phyloP scores from a whole-genome alignment of 2,888 invertebrate genomes.

The Oxyteleia sp. region DNA sequence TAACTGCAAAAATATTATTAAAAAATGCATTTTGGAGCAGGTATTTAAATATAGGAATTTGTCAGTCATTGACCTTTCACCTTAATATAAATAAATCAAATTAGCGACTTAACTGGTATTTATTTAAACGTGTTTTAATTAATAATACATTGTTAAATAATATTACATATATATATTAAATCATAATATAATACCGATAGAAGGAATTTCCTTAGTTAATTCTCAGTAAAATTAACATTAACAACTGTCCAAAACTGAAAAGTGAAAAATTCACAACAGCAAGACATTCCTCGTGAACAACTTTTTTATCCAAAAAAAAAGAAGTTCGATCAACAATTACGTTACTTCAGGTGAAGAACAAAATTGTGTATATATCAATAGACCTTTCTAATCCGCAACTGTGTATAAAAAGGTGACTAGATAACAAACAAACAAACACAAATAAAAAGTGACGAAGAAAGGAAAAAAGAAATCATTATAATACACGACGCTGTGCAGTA shows the following conservation, averaged over 20 bases:
- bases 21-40: no score
- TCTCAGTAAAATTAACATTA: background rate
- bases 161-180: no score
- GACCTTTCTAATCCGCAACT: slow-evolving; percentile 18
- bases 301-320: slow-evolving; percentile 8
- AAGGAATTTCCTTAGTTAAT: background rate
- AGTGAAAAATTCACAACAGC: background rate
- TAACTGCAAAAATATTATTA: no score
- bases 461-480: slow-evolving; percentile 7
- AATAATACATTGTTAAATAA: no score
- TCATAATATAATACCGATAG: background rate
- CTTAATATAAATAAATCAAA: no score
- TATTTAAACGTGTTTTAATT: no score
- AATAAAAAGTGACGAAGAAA: no score
- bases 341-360: slow-evolving; percentile 14
- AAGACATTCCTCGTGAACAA: slow-evolving; percentile 20
- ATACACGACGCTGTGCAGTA: slow-evolving; percentile 29
- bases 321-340: slow-evolving; percentile 33
- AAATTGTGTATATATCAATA: slow-evolving; percentile 32
- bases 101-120: no score
- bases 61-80: no score
- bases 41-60: no score
- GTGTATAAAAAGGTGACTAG: slow-evolving; percentile 45
- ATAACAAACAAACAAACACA: no score
- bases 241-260: slow-evolving; percentile 15